Evolutionary conservation across 2,797 vertebrate species (phyloP).

Genomic region (Leptodactylus fallax): DNA sequence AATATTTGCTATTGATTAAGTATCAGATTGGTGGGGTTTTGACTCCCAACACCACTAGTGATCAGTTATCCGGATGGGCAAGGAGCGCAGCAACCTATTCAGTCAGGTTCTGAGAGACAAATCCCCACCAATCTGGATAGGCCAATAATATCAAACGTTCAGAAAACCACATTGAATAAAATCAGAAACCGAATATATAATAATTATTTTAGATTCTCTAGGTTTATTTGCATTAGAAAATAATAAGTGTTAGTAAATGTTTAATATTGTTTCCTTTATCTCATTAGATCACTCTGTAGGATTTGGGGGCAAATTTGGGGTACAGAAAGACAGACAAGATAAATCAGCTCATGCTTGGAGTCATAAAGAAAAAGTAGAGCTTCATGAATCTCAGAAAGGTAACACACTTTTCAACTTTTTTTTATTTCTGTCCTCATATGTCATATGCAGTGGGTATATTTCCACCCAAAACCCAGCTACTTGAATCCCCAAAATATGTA

Average conservation of each 20-base stretch:
- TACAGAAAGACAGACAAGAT: slow-evolving; percentile 87
- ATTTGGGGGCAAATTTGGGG: slow-evolving; percentile 87
- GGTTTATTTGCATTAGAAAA: background rate
- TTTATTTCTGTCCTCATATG: background rate
- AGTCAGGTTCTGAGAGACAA: too few relatives aligned
- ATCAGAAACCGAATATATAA: too few relatives aligned
- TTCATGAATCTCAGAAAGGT: slow-evolving; percentile 85
- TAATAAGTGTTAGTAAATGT: background rate
- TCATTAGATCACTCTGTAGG: slow-evolving; percentile 83
- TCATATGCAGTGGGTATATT: background rate
- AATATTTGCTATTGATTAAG: too few relatives aligned
- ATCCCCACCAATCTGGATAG: too few relatives aligned
- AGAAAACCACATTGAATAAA: too few relatives aligned
- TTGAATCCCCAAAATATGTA: too few relatives aligned
- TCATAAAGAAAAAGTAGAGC: slow-evolving; percentile 79
- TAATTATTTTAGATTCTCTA: background rate
- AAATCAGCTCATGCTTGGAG: slow-evolving; percentile 74
- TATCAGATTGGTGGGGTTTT: too few relatives aligned
- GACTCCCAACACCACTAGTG: too few relatives aligned
- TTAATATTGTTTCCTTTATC: background rate
- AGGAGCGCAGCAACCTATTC: too few relatives aligned
- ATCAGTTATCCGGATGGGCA: too few relatives aligned
- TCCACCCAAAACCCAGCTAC: too few relatives aligned
- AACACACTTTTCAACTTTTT: background rate
- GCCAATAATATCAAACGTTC: too few relatives aligned